A percentile compares a stretch with the other conserved stretches of the same genome.
These are phyloP conservation scores for Drosophila barbarae DNA, from an alignment of 2,888 invertebrate genomes.

Conservation along the genomic window DNA sequence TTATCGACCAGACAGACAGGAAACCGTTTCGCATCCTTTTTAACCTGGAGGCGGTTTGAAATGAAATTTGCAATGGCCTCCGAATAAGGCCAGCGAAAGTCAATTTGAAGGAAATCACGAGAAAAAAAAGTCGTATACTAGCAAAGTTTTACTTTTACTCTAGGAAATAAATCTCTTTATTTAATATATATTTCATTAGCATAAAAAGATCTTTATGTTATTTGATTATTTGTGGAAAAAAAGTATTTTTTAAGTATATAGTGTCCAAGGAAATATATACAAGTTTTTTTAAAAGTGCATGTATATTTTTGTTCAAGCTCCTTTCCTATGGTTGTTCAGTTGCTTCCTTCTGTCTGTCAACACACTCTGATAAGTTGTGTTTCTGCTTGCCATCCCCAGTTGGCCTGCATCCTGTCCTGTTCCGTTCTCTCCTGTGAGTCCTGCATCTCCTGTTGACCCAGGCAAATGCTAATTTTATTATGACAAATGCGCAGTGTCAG, in stretches of 20 bases:
- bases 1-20: slow-evolving; percentile 26
- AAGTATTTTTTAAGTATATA: neutral
- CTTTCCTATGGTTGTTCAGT: slow-evolving; percentile 22
- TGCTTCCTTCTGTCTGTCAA: slow-evolving; percentile 48
- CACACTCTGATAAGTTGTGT: slow-evolving; percentile 58
- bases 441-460: slow-evolving; percentile 43
- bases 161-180: neutral
- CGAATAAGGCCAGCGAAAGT: slow-evolving; percentile 43
- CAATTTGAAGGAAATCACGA: slow-evolving; percentile 45
- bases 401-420: slow-evolving; percentile 23
- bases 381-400: slow-evolving; percentile 29
- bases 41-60: slow-evolving; percentile 4
- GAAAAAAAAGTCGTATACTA: neutral
- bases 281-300: neutral
- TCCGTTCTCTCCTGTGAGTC: slow-evolving; percentile 1
- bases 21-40: slow-evolving; percentile 1
- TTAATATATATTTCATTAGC: neutral
- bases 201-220: neutral
- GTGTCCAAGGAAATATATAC: too few relatives aligned
- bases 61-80: slow-evolving; percentile 44
- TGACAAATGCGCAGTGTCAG: slow-evolving; percentile 59
- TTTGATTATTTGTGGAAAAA: neutral
- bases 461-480: slow-evolving; percentile 66
- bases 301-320: slow-evolving; percentile 17
- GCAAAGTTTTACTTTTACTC: too few relatives aligned